phyloP scores from a whole-genome alignment of 2,888 invertebrate genomes.

The Melangyna quadrimaculata region DNA sequence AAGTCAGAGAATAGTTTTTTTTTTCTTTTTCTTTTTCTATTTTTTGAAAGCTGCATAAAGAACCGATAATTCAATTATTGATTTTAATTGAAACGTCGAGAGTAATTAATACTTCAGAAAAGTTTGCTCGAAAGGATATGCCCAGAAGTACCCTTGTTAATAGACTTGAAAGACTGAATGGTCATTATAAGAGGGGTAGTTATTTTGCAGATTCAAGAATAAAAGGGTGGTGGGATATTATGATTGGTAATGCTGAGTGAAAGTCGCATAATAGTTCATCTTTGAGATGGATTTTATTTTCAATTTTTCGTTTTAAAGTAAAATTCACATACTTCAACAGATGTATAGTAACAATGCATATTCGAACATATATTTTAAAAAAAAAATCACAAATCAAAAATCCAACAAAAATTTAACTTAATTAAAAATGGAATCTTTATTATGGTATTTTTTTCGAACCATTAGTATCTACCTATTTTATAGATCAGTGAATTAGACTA shows the following conservation, averaged over 20 bases:
- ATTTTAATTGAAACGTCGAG: slow-evolving; percentile 59
- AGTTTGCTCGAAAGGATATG: slow-evolving; percentile 54
- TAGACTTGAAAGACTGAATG: slow-evolving; percentile 25
- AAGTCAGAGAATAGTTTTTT: slow-evolving; percentile 37
- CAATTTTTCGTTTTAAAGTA: not conserved
- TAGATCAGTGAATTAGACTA: too few relatives aligned
- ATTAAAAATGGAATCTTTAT: too few relatives aligned
- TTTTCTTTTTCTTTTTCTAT: not conserved
- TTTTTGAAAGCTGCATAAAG: slow-evolving; percentile 8
- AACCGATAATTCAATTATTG: slow-evolving; percentile 61
- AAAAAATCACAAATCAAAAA: too few relatives aligned
- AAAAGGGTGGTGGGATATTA: not conserved
- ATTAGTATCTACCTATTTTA: too few relatives aligned
- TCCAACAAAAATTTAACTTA: too few relatives aligned
- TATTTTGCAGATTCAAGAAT: not conserved
- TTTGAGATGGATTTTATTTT: not conserved
- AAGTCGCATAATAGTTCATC: not conserved
- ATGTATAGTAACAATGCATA: not conserved
- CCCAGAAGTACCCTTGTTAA: slow-evolving; percentile 53
- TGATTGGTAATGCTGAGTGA: not conserved
- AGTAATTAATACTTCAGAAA: slow-evolving; percentile 62
- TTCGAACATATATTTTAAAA: too few relatives aligned
- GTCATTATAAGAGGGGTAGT: slow-evolving; percentile 28
- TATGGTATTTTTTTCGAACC: too few relatives aligned
- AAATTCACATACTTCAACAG: not conserved